Percentiles rank a stretch among this genome's conserved stretches.
Evolutionary conservation across 2,797 vertebrate genomes (phyloP).

Genomic region (Oceanodroma leucorhoa): DNA sequence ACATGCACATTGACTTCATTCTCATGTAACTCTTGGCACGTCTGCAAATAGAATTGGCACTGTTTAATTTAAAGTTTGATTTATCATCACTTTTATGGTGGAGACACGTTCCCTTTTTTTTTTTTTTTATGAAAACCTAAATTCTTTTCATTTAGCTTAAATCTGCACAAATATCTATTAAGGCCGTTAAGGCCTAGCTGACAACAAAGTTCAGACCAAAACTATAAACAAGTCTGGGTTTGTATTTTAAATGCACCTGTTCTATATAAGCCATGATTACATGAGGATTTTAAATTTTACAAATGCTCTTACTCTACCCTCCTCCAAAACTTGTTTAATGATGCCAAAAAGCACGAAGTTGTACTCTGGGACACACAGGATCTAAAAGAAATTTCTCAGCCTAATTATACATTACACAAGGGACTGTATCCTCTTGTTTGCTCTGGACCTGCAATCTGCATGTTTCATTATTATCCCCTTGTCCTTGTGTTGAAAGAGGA

Average conservation of each 20-base stretch:
- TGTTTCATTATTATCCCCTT: not conserved
- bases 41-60: not conserved
- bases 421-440: not conserved
- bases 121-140: not conserved
- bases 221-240: not conserved
- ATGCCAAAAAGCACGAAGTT: not conserved
- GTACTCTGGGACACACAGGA: not conserved
- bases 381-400: not conserved
- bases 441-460: not conserved
- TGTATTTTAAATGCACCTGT: not conserved
- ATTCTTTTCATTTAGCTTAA: not conserved
- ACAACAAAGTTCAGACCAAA: not conserved
- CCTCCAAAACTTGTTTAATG: not conserved
- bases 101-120: not conserved
- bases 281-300: not conserved
- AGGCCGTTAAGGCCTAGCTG: not conserved
- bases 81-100: not conserved
- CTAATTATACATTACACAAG: not conserved
- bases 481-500: not conserved
- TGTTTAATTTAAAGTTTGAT: not conserved
- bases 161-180: not conserved
- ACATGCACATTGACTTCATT: not conserved
- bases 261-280: not conserved
- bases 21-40: not conserved
- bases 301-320: not conserved